Conservation (phyloP, 2,888 invertebrate species). For the Podabrus alpinus region DNA sequence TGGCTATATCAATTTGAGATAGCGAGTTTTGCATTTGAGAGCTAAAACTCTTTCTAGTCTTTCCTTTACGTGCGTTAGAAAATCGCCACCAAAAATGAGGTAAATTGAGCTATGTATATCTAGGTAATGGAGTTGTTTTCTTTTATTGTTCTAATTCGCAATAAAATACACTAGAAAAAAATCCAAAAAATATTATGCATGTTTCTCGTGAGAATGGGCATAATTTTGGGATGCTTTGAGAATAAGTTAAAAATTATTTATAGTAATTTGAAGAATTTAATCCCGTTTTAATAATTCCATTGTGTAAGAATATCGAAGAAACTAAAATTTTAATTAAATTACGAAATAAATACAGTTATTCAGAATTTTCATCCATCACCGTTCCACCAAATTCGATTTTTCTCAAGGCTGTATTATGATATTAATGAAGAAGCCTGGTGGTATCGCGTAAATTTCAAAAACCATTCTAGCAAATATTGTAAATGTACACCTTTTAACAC, state of each 20-base stretch:
- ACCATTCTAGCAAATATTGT: not conserved
- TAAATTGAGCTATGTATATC: not conserved
- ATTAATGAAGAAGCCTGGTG: not conserved
- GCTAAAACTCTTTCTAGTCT: not conserved
- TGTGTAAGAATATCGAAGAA: not conserved
- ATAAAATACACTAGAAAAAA: not conserved
- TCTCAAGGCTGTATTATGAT: too few species aligned
- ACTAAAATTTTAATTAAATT: not conserved
- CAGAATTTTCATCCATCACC: not conserved
- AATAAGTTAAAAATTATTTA: not conserved
- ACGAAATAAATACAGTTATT: not conserved
- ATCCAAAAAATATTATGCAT: not conserved
- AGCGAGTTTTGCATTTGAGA: not conserved
- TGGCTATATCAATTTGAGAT: too few species aligned
- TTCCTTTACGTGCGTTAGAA: too few species aligned
- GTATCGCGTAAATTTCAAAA: not conserved
- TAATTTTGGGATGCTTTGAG: not conserved
- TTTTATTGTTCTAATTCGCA: not conserved
- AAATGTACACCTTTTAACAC: not conserved
- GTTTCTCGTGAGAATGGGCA: not conserved
- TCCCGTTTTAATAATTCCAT: not conserved
- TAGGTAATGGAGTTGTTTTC: not conserved
- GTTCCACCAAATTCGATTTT: not conserved
- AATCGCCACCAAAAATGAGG: not conserved
- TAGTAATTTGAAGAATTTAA: not conserved